Evolutionary conservation across 2,113 vertebrate species (phyloP).

Genomic region (Anoura caudifer): DNA sequence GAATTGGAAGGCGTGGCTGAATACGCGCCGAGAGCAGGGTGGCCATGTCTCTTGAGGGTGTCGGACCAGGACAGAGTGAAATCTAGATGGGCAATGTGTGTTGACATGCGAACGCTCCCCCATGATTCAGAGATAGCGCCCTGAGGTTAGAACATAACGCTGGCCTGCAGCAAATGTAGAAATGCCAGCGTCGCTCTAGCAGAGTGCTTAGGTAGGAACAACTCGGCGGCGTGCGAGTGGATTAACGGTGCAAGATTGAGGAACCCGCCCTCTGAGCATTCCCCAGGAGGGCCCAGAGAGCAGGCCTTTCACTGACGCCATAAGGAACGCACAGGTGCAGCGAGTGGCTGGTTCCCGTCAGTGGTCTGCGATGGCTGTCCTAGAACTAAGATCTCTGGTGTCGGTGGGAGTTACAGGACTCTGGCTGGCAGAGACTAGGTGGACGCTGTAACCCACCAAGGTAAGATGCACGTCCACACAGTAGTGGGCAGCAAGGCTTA

Average conservation of each 20-base stretch:
- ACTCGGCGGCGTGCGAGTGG: not conserved
- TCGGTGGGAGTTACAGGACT: not conserved
- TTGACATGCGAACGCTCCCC: not conserved
- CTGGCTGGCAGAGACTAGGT: not conserved
- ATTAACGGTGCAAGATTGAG: not conserved
- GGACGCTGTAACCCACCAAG: not conserved
- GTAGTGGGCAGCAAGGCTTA: not conserved
- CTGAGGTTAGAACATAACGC: not conserved
- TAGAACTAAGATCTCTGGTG: not conserved
- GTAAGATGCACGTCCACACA: not conserved
- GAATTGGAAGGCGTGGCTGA: not conserved
- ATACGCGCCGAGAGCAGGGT: too few species aligned
- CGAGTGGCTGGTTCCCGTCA: not conserved
- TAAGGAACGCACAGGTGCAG: not conserved
- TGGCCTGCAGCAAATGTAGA: not conserved
- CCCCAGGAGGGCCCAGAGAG: not conserved
- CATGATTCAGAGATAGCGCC: not conserved
- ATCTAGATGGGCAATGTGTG: not conserved
- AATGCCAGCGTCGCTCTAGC: not conserved
- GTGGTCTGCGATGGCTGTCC: not conserved
- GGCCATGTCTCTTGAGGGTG: not conserved
- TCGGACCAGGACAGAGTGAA: not conserved
- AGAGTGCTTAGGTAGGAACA: not conserved
- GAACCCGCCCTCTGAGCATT: not conserved
- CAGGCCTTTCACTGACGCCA: not conserved